These are phyloP conservation scores for Pelagia noctiluca DNA, from an alignment of 30 jellyfish, hydroid and myxozoan genomes.

Conservation along the genomic window DNA sequence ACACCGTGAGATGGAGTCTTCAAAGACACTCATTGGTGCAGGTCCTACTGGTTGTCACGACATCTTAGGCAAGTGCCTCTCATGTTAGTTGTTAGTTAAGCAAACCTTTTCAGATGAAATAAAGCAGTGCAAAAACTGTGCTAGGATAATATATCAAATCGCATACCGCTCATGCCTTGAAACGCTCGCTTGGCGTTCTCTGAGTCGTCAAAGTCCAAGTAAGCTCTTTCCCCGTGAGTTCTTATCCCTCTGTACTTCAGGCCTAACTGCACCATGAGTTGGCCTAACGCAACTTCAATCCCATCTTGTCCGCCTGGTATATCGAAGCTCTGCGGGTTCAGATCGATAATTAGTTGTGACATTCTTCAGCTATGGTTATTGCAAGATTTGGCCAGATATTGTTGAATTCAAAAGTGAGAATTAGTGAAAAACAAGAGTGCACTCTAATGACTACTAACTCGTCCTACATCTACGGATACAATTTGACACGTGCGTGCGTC, in stretches of 20 bases:
- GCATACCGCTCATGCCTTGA: conserved; percentile 84
- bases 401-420: conserved; percentile 7
- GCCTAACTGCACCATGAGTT: conserved; percentile 68
- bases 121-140: not conserved
- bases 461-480: conserved; percentile 62
- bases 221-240: conserved; percentile 62
- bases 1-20: not conserved
- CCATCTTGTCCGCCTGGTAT: conserved; percentile 58
- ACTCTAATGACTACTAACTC: conserved; percentile 57
- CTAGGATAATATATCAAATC: not conserved
- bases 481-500: conserved; percentile 79
- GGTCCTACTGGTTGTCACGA: not conserved
- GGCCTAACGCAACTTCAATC: conserved; percentile 74
- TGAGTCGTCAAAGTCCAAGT: conserved; percentile 78
- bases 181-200: conserved; percentile 85
- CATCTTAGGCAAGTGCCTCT: not conserved
- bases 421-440: conserved; percentile 26
- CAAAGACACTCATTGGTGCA: not conserved
- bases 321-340: conserved; percentile 56
- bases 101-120: not conserved
- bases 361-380: conserved; percentile 45
- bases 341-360: conserved; percentile 66
- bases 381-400: not conserved
- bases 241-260: conserved; percentile 43
- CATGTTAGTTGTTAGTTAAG: not conserved